These are phyloP conservation scores for Hemistola chrysoprasaria DNA, from an alignment of 2,888 invertebrate genomes.

Conservation along the genomic window DNA sequence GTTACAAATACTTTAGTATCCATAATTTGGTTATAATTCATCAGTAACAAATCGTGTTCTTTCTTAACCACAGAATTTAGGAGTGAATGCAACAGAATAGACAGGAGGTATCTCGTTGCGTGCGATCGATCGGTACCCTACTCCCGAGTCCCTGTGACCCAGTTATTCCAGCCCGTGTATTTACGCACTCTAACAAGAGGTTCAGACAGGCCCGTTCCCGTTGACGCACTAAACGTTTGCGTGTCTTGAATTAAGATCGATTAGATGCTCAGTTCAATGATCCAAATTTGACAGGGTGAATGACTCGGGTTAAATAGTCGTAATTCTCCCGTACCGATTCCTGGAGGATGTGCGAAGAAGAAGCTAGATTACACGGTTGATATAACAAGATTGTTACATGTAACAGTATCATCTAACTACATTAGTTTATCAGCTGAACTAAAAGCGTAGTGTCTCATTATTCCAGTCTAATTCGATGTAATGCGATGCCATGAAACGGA, in stretches of 20 bases:
- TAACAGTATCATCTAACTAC: too few relatives aligned
- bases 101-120: conserved; percentile 38
- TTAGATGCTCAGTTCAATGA: conserved; percentile 19
- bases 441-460: conserved; percentile 8
- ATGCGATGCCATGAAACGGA: conserved; percentile 18
- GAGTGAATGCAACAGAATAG: too few relatives aligned
- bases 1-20: too few relatives aligned
- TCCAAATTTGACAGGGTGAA: conserved; percentile 17
- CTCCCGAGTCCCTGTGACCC: conserved; percentile 48
- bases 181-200: conserved; percentile 28
- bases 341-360: too few relatives aligned
- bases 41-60: too few relatives aligned
- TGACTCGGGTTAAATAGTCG: too few relatives aligned
- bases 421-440: neutral
- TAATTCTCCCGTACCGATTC: too few relatives aligned
- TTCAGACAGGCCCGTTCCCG: conserved; percentile 4
- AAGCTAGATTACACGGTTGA: too few relatives aligned
- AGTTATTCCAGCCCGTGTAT: conserved; percentile 45
- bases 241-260: conserved; percentile 22
- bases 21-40: too few relatives aligned
- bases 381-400: too few relatives aligned
- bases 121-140: conserved; percentile 57
- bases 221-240: conserved; percentile 9
- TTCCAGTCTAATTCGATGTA: conserved; percentile 11
- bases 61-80: too few relatives aligned